phyloP scores from a whole-genome alignment of 2,888 invertebrate species.

The Euproctis similis region DNA sequence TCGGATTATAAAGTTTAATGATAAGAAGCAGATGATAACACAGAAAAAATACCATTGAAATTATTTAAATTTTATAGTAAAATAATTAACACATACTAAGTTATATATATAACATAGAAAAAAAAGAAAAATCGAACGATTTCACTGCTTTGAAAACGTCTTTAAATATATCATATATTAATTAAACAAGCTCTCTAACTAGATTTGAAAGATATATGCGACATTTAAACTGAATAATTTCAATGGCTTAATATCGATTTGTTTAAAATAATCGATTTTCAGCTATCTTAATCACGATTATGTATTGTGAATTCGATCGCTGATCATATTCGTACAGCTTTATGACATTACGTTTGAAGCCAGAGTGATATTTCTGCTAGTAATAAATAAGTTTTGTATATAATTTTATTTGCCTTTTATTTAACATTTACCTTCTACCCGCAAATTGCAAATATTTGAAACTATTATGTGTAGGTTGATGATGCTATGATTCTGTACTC shows the following conservation, averaged over 20 bases:
- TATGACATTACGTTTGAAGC: constrained; percentile 39
- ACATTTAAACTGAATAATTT: constrained; percentile 14
- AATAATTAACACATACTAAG: too few species aligned
- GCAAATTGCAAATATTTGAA: too few species aligned
- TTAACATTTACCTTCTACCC: not conserved
- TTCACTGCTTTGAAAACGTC: too few species aligned
- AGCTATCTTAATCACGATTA: constrained; percentile 60
- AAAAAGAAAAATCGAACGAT: too few species aligned
- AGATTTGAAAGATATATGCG: too few species aligned
- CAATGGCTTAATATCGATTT: constrained; percentile 6
- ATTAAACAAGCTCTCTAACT: too few species aligned
- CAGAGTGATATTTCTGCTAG: constrained; percentile 37
- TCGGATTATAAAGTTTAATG: constrained; percentile 5
- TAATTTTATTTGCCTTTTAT: constrained; percentile 13
- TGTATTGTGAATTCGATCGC: constrained; percentile 60
- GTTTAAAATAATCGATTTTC: constrained; percentile 17
- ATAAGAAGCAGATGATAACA: not conserved
- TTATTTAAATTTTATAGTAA: constrained; percentile 5
- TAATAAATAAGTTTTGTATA: constrained; percentile 31
- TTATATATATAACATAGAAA: too few species aligned
- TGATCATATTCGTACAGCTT: constrained; percentile 32
- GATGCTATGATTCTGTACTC: too few species aligned
- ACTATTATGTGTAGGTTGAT: too few species aligned
- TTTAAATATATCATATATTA: too few species aligned
- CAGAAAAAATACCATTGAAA: constrained; percentile 3